Percentiles rank a stretch among this genome's conserved stretches.
These are phyloP conservation scores for Andrena bicolor DNA, from an alignment of 2,888 invertebrate species.

Conservation along the genomic window DNA sequence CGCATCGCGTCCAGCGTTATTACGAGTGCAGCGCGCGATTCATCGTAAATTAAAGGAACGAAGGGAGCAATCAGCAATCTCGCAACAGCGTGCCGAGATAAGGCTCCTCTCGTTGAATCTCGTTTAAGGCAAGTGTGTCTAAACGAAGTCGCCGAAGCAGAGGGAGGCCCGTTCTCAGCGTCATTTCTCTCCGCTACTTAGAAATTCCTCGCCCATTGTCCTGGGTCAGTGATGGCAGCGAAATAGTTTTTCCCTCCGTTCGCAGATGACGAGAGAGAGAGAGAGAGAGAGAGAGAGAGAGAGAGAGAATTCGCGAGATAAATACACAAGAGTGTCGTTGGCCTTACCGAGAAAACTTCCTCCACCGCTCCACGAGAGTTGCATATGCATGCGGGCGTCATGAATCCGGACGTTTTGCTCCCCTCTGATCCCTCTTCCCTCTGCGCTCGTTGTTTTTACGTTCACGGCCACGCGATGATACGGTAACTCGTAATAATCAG, in stretches of 20 bases:
- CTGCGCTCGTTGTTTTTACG: not conserved
- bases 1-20: conserved; percentile 53
- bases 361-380: conserved; percentile 61
- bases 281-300: not conserved
- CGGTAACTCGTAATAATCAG: conserved; percentile 26
- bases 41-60: conserved; percentile 74
- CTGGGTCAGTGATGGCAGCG: conserved; percentile 63
- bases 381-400: conserved; percentile 66
- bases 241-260: conserved; percentile 34
- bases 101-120: conserved; percentile 69
- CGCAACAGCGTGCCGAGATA: conserved; percentile 68
- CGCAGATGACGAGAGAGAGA: conserved; percentile 38
- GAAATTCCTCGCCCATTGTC: conserved; percentile 67
- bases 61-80: conserved; percentile 74
- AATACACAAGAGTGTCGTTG: conserved; percentile 70
- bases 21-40: conserved; percentile 66
- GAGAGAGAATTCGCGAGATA: conserved; percentile 59
- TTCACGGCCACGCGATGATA: conserved; percentile 2
- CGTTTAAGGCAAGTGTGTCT: conserved; percentile 63
- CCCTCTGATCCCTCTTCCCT: conserved; percentile 6
- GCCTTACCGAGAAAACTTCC: conserved; percentile 67
- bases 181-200: conserved; percentile 52
- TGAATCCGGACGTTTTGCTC: conserved; percentile 46
- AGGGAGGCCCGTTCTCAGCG: conserved; percentile 42
- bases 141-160: conserved; percentile 39